Conservation (phyloP, 1,140 invertebrate species). For the Lordiphosa clarofinis region DNA sequence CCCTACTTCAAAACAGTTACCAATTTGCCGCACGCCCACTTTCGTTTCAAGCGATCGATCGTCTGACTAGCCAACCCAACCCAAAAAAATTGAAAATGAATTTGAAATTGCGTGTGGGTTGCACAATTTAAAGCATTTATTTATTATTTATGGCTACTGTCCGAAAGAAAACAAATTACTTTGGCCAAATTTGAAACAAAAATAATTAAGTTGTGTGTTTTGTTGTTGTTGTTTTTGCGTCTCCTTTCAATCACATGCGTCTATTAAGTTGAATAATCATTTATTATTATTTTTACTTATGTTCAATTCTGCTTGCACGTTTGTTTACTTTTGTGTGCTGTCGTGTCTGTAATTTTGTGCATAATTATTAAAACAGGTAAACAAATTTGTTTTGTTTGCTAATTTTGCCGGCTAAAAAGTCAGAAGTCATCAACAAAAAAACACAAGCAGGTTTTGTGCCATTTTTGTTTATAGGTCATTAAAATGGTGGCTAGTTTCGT, state of each 20-base stretch:
- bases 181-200: conserved; percentile 26
- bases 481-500: conserved; percentile 48
- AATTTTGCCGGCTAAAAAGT: conserved; percentile 39
- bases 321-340: conserved; percentile 40
- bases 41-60: conserved; percentile 6
- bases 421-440: conserved; percentile 45
- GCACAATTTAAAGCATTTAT: conserved; percentile 45
- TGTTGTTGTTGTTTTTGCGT: conserved; percentile 11
- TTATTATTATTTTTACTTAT: conserved; percentile 22
- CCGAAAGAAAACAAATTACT: conserved; percentile 62
- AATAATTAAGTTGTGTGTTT: conserved; percentile 67
- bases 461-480: conserved; percentile 55
- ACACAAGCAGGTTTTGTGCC: conserved; percentile 16
- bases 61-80: conserved; percentile 19
- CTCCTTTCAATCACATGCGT: conserved; percentile 17
- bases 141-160: conserved; percentile 59
- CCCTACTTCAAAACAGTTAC: conserved; percentile 31
- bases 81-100: conserved; percentile 26
- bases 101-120: conserved; percentile 53
- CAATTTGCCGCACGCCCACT: conserved; percentile 44
- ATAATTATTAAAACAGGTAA: conserved; percentile 51
- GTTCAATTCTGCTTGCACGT: conserved; percentile 15
- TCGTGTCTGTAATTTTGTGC: conserved; percentile 33
- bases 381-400: conserved; percentile 15
- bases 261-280: conserved; percentile 42